Evolutionary conservation across 2,113 vertebrate species (phyloP).

Genomic region (Dasyprocta punctata): DNA sequence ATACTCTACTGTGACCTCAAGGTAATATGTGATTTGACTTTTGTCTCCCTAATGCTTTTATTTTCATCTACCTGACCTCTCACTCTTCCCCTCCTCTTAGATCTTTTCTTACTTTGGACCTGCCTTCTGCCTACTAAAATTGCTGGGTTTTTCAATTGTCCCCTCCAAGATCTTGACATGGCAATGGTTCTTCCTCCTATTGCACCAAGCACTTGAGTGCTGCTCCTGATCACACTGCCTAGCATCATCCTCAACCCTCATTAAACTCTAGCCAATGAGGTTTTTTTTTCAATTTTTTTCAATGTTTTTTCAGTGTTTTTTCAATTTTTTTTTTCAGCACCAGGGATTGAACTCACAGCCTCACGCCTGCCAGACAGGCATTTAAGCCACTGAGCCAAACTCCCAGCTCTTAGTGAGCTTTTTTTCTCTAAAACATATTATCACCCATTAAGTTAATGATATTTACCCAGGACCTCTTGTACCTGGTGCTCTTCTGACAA

Average conservation of each 20-base stretch:
- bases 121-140: not conserved
- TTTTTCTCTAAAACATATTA: not conserved
- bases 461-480: not conserved
- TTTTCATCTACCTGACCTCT: not conserved
- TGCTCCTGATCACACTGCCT: not conserved
- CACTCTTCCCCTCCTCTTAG: accelerated
- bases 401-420: too few relatives aligned
- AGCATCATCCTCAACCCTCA: not conserved
- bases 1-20: not conserved
- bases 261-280: not conserved
- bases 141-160: not conserved
- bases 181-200: not conserved
- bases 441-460: not conserved
- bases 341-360: too few relatives aligned
- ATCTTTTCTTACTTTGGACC: not conserved
- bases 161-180: not conserved
- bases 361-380: too few relatives aligned
- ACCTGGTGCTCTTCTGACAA: not conserved
- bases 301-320: too few relatives aligned
- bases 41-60: not conserved
- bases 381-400: too few relatives aligned
- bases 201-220: not conserved
- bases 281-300: too few relatives aligned
- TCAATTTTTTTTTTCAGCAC: too few relatives aligned
- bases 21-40: not conserved